Conservation (phyloP, 2,888 invertebrate genomes). For the Drosophila birchii region DNA sequence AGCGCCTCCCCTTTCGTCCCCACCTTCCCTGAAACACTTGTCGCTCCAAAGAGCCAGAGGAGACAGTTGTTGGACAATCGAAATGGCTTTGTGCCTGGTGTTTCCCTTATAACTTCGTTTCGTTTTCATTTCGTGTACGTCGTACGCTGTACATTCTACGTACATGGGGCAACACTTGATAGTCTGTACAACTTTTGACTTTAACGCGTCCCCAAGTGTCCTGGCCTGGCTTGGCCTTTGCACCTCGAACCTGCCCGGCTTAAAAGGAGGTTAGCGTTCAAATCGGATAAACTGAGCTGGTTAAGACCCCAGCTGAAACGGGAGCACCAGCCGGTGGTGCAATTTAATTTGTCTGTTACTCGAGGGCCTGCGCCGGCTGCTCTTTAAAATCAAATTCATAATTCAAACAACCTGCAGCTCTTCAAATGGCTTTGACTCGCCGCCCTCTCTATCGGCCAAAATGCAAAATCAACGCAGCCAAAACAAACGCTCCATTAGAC, state of each 20-base stretch:
- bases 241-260: conserved; percentile 26
- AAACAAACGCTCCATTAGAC: conserved; percentile 65
- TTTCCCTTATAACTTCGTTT: conserved; percentile 70
- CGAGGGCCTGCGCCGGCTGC: conserved; percentile 14
- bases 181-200: conserved; percentile 64
- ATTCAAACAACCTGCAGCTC: conserved; percentile 37
- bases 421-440: conserved; percentile 9
- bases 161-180: conserved; percentile 59
- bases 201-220: conserved; percentile 63
- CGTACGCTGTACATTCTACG: conserved; percentile 1
- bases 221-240: conserved; percentile 63
- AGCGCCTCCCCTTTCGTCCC: not conserved
- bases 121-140: conserved; percentile 59
- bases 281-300: conserved; percentile 26
- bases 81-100: conserved; percentile 62
- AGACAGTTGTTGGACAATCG: conserved; percentile 35
- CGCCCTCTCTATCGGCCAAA: conserved; percentile 3
- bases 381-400: conserved; percentile 41
- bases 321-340: conserved; percentile 14
- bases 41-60: conserved; percentile 43
- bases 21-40: conserved; percentile 55
- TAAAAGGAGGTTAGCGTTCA: conserved; percentile 34
- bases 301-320: conserved; percentile 21
- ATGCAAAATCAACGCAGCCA: conserved; percentile 57
- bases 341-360: conserved; percentile 27